phyloP scores from a whole-genome alignment of 2,888 invertebrate species.

The Podabrus alpinus region DNA sequence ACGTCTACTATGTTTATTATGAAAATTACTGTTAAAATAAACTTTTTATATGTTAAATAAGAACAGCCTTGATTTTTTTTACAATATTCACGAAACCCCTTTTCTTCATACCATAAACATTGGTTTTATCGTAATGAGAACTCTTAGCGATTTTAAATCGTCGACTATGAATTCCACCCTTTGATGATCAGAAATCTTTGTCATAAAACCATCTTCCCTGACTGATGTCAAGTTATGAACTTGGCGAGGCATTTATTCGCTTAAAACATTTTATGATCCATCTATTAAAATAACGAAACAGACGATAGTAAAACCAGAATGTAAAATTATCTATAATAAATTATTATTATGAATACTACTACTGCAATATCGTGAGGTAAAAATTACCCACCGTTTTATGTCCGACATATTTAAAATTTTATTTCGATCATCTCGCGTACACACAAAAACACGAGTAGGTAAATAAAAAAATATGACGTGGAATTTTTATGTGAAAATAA shows the following conservation, averaged over 20 bases:
- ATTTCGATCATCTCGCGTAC: background rate
- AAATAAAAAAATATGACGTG: background rate
- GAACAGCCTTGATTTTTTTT: background rate
- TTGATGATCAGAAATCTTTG: background rate
- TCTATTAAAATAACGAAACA: background rate
- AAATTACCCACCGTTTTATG: background rate
- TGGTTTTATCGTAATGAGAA: too few relatives aligned
- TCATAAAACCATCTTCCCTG: too few relatives aligned
- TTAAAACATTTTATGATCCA: background rate
- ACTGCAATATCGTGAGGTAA: background rate
- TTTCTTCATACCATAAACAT: background rate
- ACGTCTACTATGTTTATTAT: constrained; percentile 8
- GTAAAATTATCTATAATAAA: background rate
- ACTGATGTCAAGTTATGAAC: background rate
- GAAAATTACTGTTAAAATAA: background rate
- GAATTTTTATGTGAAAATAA: background rate
- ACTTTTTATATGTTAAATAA: background rate
- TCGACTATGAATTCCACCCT: background rate
- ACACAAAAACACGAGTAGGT: background rate
- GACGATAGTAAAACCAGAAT: background rate
- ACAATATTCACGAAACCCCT: background rate
- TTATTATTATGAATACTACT: background rate
- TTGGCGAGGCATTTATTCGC: background rate
- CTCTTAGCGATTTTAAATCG: too few relatives aligned
- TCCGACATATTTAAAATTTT: background rate